Conservation (phyloP, 1,140 invertebrate genomes). For the Musca domestica region DNA sequence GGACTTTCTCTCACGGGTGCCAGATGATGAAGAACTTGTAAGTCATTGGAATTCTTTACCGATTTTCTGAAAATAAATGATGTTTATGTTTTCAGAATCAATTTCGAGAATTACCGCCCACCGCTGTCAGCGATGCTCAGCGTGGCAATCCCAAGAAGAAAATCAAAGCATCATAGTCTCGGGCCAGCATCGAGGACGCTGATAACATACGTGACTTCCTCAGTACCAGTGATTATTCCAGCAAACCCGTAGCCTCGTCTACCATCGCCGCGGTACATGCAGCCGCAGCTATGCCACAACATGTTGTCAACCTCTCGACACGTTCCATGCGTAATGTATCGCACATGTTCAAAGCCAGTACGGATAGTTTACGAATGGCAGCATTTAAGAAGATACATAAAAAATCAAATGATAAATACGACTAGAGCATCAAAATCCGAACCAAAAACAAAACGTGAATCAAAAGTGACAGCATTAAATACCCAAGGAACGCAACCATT, state of each 20-base stretch:
- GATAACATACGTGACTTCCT: slow-evolving; percentile 30
- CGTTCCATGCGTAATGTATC: slow-evolving; percentile 35
- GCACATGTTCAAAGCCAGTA: slow-evolving; percentile 21
- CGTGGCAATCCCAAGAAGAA: slow-evolving; percentile 60
- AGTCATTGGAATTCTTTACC: slow-evolving; percentile 50
- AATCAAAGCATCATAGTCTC: slow-evolving; percentile 59
- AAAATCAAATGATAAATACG: slow-evolving; percentile 4
- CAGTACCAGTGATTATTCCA: slow-evolving; percentile 11
- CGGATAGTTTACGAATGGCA: slow-evolving; percentile 19
- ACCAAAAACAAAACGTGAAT: too few species aligned
- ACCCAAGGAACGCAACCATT: too few species aligned
- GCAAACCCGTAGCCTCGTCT: slow-evolving; percentile 10
- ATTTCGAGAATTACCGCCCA: slow-evolving; percentile 59
- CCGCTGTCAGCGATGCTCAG: slow-evolving; percentile 54
- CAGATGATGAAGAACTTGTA: slow-evolving; percentile 90
- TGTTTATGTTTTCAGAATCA: slow-evolving; percentile 59
- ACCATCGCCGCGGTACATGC: background rate
- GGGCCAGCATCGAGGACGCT: slow-evolving; percentile 33
- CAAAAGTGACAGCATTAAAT: too few species aligned
- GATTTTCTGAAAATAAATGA: background rate
- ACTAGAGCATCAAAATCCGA: too few species aligned
- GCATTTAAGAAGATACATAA: slow-evolving; percentile 25
- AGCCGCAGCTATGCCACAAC: slow-evolving; percentile 32
- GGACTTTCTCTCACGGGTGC: slow-evolving; percentile 93
- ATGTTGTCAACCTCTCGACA: slow-evolving; percentile 34